Percentiles rank a stretch among this genome's conserved stretches.
These are phyloP conservation scores for Drosophila lacicola DNA, from an alignment of 2,888 invertebrate species.

Conservation along the genomic window DNA sequence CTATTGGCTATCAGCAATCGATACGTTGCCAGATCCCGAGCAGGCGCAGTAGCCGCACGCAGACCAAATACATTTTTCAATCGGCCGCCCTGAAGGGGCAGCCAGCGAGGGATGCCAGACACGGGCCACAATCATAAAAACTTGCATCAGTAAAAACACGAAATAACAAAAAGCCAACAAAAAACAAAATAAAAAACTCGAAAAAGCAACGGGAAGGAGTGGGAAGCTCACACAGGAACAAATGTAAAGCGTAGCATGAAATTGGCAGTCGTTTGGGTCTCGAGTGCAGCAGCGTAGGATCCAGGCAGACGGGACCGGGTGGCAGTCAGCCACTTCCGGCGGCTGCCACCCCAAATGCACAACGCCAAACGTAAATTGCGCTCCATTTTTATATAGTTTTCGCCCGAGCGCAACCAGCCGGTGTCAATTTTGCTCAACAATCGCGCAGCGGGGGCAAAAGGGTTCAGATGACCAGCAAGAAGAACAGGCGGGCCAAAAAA, in stretches of 20 bases:
- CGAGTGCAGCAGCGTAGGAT: neutral
- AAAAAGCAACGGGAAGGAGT: constrained; percentile 12
- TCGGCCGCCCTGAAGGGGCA: constrained; percentile 20
- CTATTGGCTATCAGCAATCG: constrained; percentile 22
- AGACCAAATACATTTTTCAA: constrained; percentile 4
- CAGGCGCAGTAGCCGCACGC: constrained; percentile 65
- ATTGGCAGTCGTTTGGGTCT: constrained; percentile 61
- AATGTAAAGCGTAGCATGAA: constrained; percentile 61
- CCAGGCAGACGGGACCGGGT: neutral
- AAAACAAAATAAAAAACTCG: constrained; percentile 2
- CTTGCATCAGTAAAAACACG: constrained; percentile 13
- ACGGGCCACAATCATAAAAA: constrained; percentile 11
- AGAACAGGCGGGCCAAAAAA: neutral
- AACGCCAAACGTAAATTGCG: constrained; percentile 66
- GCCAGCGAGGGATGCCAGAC: constrained; percentile 25
- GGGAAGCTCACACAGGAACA: constrained; percentile 15
- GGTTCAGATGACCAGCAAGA: constrained; percentile 16
- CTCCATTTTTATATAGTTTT: constrained; percentile 71
- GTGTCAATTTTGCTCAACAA: constrained; percentile 64
- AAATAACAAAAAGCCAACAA: neutral
- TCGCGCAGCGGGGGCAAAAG: constrained; percentile 10
- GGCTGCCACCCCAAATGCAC: constrained; percentile 29
- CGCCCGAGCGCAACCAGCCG: constrained; percentile 47
- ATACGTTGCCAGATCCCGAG: constrained; percentile 34
- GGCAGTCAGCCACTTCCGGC: constrained; percentile 33